Percentiles rank a stretch among this genome's conserved stretches.
Evolutionary conservation across 2,888 invertebrate genomes (phyloP).

Genomic region (Elysia crispata): DNA sequence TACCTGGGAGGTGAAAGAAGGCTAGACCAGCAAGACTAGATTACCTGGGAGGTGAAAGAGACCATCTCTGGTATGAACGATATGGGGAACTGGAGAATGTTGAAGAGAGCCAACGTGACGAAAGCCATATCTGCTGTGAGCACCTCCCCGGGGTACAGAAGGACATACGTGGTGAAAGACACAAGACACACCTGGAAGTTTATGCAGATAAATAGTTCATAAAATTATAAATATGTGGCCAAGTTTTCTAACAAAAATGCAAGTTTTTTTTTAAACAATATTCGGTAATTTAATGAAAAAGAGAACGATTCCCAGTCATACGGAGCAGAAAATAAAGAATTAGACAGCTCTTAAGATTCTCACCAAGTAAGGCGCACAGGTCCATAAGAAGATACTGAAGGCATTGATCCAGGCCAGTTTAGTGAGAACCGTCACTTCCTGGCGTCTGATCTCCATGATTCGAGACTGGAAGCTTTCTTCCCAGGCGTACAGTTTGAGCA

Average conservation of each 20-base stretch:
- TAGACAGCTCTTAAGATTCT: too few relatives aligned
- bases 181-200: conserved; percentile 36
- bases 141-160: conserved; percentile 87
- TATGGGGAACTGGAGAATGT: conserved; percentile 86
- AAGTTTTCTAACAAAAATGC: too few relatives aligned
- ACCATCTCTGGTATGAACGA: conserved; percentile 90
- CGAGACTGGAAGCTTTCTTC: conserved; percentile 93
- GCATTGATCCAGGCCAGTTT: conserved; percentile 85
- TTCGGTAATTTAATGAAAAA: too few relatives aligned
- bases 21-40: too few relatives aligned
- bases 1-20: too few relatives aligned
- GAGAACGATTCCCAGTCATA: too few relatives aligned
- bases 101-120: conserved; percentile 77
- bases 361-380: conserved; percentile 95
- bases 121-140: conserved; percentile 94
- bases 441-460: conserved; percentile 89
- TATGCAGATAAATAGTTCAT: background rate
- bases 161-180: conserved; percentile 78
- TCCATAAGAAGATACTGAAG: conserved; percentile 92
- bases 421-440: conserved; percentile 91
- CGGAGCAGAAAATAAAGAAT: background rate
- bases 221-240: too few relatives aligned
- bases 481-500: conserved; percentile 93
- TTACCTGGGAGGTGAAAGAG: conserved; percentile 52
- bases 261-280: too few relatives aligned